Evolutionary conservation across 2,797 vertebrate species (phyloP).

Genomic region (Sitta carolinensis): DNA sequence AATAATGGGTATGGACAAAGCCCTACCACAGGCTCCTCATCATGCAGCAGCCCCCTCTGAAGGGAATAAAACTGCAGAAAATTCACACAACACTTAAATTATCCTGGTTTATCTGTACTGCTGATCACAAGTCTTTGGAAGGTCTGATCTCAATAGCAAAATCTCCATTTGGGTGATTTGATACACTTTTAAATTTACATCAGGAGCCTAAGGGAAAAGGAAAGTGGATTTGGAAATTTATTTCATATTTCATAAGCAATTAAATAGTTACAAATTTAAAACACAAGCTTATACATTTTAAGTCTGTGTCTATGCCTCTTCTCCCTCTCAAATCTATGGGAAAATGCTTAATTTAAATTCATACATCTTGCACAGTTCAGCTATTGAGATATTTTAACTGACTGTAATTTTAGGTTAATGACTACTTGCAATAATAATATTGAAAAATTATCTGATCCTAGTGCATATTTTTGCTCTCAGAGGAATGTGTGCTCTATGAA

Average conservation of each 20-base stretch:
- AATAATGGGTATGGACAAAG: not conserved
- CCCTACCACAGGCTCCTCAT: not conserved
- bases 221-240: conserved; percentile 4
- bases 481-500: not conserved
- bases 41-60: not conserved
- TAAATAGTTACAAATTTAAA: conserved; percentile 35
- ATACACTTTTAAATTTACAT: conserved; percentile 15
- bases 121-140: not conserved
- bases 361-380: conserved; percentile 19
- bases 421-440: conserved; percentile 34
- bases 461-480: conserved; percentile 17
- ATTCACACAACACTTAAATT: not conserved
- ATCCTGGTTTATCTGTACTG: not conserved
- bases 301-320: not conserved
- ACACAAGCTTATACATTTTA: not conserved
- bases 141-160: not conserved
- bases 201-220: not conserved
- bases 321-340: not conserved
- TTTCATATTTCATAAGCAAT: conserved; percentile 38
- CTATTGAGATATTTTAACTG: conserved; percentile 11
- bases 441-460: conserved; percentile 26
- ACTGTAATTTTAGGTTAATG: conserved; percentile 43
- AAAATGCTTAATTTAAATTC: conserved; percentile 54
- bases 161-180: not conserved
- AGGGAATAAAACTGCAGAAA: not conserved